These are phyloP conservation scores for Tragelaphus strepsiceros DNA, from an alignment of 2,113 vertebrate species.

Conservation along the genomic window DNA sequence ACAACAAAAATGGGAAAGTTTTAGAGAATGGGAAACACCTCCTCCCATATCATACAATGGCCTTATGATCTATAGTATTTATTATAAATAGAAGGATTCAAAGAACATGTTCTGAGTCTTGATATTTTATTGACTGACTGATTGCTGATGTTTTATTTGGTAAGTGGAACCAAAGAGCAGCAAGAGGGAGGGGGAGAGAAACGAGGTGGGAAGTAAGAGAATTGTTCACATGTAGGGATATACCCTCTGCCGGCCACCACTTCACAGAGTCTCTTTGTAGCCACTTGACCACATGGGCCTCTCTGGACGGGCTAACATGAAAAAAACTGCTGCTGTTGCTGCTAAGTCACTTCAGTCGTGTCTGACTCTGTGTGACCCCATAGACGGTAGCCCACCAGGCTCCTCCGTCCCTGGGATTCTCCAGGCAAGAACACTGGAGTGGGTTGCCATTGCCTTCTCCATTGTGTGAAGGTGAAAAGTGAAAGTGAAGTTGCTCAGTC, in stretches of 20 bases:
- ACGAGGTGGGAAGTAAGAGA: background rate
- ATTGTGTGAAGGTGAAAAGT: too few relatives aligned
- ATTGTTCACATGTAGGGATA: accelerated
- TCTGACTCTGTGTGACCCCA: too few relatives aligned
- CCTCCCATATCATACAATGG: background rate
- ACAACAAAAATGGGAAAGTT: background rate
- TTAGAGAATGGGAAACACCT: background rate
- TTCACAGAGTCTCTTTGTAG: background rate
- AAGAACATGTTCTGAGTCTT: background rate
- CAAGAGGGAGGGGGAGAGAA: background rate
- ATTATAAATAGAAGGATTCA: background rate
- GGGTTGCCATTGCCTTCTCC: too few relatives aligned
- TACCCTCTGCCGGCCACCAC: accelerated
- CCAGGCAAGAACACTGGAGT: too few relatives aligned
- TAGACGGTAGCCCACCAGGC: too few relatives aligned
- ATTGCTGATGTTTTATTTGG: background rate
- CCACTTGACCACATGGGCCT: accelerated
- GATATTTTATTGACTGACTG: background rate
- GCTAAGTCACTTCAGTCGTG: too few relatives aligned
- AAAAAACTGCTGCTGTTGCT: too few relatives aligned
- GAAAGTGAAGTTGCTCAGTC: too few relatives aligned
- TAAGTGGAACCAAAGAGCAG: background rate
- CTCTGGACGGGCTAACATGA: background rate
- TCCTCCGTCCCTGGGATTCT: too few relatives aligned
- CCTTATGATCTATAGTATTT: background rate